Evolutionary conservation across 2,888 invertebrate species (phyloP), one percentile per base, ranked within the genome.

Genomic region (Melinopterus prodromus): DNA sequence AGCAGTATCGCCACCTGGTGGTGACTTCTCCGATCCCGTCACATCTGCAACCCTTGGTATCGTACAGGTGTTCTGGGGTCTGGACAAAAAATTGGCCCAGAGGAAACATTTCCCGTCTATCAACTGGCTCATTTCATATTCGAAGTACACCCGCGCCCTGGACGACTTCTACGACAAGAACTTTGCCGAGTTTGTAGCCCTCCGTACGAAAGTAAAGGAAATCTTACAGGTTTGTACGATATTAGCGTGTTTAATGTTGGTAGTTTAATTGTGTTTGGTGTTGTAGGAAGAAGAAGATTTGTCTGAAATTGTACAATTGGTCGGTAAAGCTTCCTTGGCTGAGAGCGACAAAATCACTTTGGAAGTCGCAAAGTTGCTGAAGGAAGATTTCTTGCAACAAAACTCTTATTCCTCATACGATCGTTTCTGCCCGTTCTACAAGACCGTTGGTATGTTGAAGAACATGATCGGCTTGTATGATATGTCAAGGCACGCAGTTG

Each of bases 21-120:
- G 99, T 91, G 99, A 99, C 92, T 99, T 99, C 93, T 99, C 99
- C 16, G 99, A 99, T 93, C 99, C 99, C 78, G 99, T 99, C 79
- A 99, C 99, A 2, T 98, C 99, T 0, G 99, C 99, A 81, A 99
- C 99, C 15, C 93, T 99, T 82, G 87, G 87, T 92, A 99, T 99
- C 89, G 99, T 99, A 82, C 99, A 99, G 90, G 99, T 99, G 90
- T 99, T 99, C 92, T 99, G 99, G 99, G 99, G 99, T 82, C 91
- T 99, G 87, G 99, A 99, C 91, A 99, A 99, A 91, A 99, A 99
- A 89, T 92, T 99, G 82, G 99, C 99, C 0, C 99, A 99, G 91
- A 93, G 99, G 85, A 99, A 99, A 90, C 99, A 99, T 92, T 99
- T 99, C 94, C 99, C 99, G 81, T 98, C 99, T 85, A 98, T 99